A percentile compares a stretch with the other conserved stretches of the same genome.
Evolutionary conservation across 2,888 invertebrate species (phyloP).

Genomic region (Lycia hirtaria): DNA sequence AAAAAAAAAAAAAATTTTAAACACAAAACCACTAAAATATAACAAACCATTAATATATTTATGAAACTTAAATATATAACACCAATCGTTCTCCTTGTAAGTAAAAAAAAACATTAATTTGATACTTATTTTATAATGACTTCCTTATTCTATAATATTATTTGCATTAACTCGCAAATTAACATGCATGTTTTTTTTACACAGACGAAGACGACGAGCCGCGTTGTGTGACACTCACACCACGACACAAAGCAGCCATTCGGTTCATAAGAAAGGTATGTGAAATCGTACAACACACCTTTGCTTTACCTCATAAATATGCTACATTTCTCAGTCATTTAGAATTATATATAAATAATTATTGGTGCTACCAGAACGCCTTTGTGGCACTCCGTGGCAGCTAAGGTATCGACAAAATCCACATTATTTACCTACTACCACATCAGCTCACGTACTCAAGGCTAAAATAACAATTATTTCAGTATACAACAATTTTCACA

Average conservation of each 20-base stretch:
- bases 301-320: neutral
- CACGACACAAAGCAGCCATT: conserved; percentile 95
- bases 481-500: neutral
- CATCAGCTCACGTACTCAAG: conserved; percentile 9
- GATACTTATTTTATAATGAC: neutral
- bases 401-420: conserved; percentile 2
- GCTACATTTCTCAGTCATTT: neutral
- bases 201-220: conserved; percentile 93
- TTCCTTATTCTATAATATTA: conserved; percentile 26
- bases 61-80: no score
- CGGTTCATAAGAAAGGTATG: conserved; percentile 95
- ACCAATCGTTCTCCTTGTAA: no score
- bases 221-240: conserved; percentile 92
- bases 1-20: no score
- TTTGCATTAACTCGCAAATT: no score
- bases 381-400: conserved; percentile 4
- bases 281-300: conserved; percentile 31
- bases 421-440: conserved; percentile 8
- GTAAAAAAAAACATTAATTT: neutral
- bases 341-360: conserved; percentile 5
- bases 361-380: neutral
- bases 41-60: no score
- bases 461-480: neutral
- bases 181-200: conserved; percentile 50
- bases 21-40: no score